Base-by-base conservation (phyloP, 2,888 invertebrate genomes). In the Polyommatus icarus region DNA sequence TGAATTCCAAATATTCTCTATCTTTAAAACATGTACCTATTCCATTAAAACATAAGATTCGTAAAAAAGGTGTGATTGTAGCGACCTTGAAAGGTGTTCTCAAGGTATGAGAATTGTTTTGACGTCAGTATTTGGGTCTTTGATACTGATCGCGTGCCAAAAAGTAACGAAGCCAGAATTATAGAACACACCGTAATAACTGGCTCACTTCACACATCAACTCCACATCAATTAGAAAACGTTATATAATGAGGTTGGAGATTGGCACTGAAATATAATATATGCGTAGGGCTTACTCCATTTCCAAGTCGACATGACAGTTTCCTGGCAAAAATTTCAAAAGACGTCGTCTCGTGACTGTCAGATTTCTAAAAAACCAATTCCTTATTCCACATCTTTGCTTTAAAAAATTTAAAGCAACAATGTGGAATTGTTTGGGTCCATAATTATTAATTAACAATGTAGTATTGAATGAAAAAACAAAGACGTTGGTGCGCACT, bases 31-130 rank as follows among this genome's bases (percentile, higher is more conserved):
- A 18, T 15, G 10, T 12, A n/a, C n/a, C n/a, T n/a, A 67, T 29
- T 3, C 3, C n/a, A 18, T 67, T 15, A 15, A 32, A 29, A 29
- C 15, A 15, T 67, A 15, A 6, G 15, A 40, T 73, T n/a, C 15
- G 46, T 73, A 46, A 46, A 40, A 46, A 72, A 72, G 40, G 6
- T 29, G 29, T 50, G 15, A 24, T 7, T 54, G 29, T 46, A 73
- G 24, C 29, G 75, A 54, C 75, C 73, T 73, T 50, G 73, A 50
- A 50, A 50, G 15, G 72, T 24, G 50, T 73, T 73, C 50, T 73
- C 73, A 46, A 24, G 73, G 73, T 24, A 73, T 73, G 73, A 46
- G 73, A 73, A 20, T 50, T 50, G 46, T 50, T 50, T 50, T 75
- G 75, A 75, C 75, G 54, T 75, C 29, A 24, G 75, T 73, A 73